These are phyloP conservation scores for Drosophila acutilabella DNA, from an alignment of 2,888 invertebrate genomes.

Conservation along the genomic window DNA sequence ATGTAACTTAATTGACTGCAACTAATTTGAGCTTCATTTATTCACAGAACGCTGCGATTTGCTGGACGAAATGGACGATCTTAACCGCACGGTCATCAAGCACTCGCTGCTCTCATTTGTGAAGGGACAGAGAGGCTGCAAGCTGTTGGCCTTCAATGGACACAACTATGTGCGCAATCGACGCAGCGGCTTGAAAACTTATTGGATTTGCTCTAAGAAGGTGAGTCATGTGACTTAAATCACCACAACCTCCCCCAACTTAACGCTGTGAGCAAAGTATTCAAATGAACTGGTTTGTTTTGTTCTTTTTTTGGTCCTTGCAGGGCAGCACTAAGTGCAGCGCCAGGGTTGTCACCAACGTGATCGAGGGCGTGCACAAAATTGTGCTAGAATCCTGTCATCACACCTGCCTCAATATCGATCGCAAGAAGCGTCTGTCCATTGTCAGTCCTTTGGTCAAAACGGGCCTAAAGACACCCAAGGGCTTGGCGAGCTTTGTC, in stretches of 20 bases:
- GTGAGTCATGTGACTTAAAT: conserved; percentile 51
- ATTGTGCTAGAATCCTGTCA: conserved; percentile 83
- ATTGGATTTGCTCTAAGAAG: conserved; percentile 85
- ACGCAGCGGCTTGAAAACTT: conserved; percentile 83
- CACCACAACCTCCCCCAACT: no score
- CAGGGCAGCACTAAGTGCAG: conserved; percentile 85
- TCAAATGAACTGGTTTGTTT: no score
- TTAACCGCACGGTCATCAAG: conserved; percentile 51
- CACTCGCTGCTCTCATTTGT: conserved; percentile 77
- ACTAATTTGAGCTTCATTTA: conserved; percentile 14
- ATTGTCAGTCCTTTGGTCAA: conserved; percentile 28
- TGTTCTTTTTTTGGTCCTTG: conserved; percentile 3
- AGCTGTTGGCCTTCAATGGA: conserved; percentile 81
- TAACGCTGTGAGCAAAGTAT: no score
- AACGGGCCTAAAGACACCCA: conserved; percentile 22
- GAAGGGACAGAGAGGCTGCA: conserved; percentile 84
- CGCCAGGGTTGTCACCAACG: conserved; percentile 84
- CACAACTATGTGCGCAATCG: conserved; percentile 84
- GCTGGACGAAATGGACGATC: conserved; percentile 41
- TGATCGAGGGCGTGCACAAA: conserved; percentile 83
- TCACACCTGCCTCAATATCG: conserved; percentile 82
- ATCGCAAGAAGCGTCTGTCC: conserved; percentile 77
- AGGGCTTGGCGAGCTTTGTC: conserved; percentile 23
- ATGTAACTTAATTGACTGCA: not conserved
- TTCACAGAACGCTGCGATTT: conserved; percentile 38